Percentiles rank a stretch among this genome's conserved stretches.
Evolutionary conservation across 2,888 invertebrate species (phyloP).

Genomic region (Hoplodrina ambigua): DNA sequence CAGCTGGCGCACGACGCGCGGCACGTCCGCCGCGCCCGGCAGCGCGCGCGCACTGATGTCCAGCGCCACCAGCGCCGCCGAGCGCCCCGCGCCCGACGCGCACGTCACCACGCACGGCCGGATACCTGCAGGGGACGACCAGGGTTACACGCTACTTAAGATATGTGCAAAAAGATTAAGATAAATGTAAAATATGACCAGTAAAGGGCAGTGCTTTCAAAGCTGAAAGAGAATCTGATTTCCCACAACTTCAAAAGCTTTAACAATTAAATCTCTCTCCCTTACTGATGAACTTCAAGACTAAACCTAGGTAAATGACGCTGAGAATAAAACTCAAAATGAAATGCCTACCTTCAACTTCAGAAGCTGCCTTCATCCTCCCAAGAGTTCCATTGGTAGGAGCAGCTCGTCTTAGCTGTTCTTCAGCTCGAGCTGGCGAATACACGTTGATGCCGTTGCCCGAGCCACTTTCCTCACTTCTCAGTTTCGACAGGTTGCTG

Average conservation of each 20-base stretch:
- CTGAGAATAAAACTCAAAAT: neutral
- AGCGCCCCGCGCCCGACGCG: slow-evolving; percentile 97
- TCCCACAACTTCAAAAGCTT: too few species aligned
- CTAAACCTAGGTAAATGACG: neutral
- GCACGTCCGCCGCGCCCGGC: slow-evolving; percentile 95
- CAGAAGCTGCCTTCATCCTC: slow-evolving; percentile 84
- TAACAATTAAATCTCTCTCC: too few species aligned
- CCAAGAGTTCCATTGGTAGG: slow-evolving; percentile 84
- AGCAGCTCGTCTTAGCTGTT: slow-evolving; percentile 72
- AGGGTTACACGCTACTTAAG: too few species aligned
- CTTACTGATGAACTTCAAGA: too few species aligned
- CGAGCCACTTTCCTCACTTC: slow-evolving; percentile 80
- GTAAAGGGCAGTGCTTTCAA: too few species aligned
- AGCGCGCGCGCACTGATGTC: slow-evolving; percentile 97
- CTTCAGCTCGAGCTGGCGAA: slow-evolving; percentile 85
- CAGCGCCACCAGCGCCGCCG: slow-evolving; percentile 96
- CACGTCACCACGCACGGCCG: slow-evolving; percentile 96
- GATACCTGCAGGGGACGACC: slow-evolving; percentile 76
- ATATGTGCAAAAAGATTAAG: too few species aligned
- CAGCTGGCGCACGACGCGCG: slow-evolving; percentile 95
- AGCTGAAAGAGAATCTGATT: too few species aligned
- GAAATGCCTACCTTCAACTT: slow-evolving; percentile 76
- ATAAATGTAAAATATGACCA: too few species aligned
- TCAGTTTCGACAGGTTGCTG: slow-evolving; percentile 82
- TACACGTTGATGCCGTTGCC: slow-evolving; percentile 85